phyloP scores from a whole-genome alignment of 2,113 vertebrate species.

The Atractosteus spatula region DNA sequence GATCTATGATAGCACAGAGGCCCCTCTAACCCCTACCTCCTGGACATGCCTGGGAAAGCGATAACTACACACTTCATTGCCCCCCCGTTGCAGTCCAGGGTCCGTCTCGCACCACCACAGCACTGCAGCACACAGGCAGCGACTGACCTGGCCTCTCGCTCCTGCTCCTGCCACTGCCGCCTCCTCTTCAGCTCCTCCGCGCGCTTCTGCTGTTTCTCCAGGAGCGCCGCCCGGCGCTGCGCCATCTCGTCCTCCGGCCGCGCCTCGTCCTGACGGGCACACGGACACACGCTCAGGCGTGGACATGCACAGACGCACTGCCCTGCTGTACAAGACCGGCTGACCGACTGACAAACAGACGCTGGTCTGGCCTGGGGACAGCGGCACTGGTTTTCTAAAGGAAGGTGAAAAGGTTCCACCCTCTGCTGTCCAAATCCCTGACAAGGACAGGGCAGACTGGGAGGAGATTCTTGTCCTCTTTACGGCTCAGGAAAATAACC shows the following conservation, averaged over 20 bases:
- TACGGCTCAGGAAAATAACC: too few relatives aligned
- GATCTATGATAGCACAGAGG: background rate
- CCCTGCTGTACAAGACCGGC: background rate
- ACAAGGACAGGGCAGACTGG: too few relatives aligned
- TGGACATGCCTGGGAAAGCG: too few relatives aligned
- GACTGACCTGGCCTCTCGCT: slow-evolving; percentile 77
- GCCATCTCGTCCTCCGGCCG: slow-evolving; percentile 83
- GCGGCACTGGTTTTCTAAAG: too few relatives aligned
- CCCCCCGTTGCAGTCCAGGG: too few relatives aligned
- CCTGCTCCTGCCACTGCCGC: slow-evolving; percentile 79
- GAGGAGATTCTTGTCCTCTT: too few relatives aligned
- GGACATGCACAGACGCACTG: slow-evolving; percentile 1
- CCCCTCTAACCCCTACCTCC: too few relatives aligned
- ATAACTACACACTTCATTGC: too few relatives aligned
- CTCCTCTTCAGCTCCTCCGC: slow-evolving; percentile 74
- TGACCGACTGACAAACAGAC: background rate
- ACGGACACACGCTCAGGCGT: background rate
- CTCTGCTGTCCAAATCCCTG: too few relatives aligned
- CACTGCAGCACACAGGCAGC: background rate
- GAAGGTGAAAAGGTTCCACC: too few relatives aligned
- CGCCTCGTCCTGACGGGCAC: slow-evolving; percentile 60
- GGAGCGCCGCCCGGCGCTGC: slow-evolving; percentile 73
- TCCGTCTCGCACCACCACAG: background rate
- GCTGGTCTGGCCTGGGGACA: background rate
- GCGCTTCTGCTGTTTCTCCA: slow-evolving; percentile 84